Evolutionary conservation across 2,888 invertebrate species (phyloP).

Genomic region (Mechanitis mazaeus): DNA sequence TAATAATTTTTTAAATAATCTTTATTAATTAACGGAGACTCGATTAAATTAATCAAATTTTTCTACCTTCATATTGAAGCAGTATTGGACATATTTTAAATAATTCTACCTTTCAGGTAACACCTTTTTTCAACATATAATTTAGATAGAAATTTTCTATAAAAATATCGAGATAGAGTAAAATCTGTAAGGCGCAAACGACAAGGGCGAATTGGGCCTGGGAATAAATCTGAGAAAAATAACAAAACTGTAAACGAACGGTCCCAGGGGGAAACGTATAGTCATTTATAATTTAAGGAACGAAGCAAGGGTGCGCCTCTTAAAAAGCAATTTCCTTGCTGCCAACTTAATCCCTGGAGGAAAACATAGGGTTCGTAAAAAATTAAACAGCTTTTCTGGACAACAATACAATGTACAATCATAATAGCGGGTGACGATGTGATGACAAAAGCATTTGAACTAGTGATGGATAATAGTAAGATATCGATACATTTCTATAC

Average conservation of each 20-base stretch:
- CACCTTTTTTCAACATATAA: slow-evolving; percentile 12
- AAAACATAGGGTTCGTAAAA: slow-evolving; percentile 34
- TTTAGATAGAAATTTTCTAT: slow-evolving; percentile 18
- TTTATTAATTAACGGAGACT: slow-evolving; percentile 13
- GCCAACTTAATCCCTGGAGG: slow-evolving; percentile 37
- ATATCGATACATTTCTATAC: slow-evolving; percentile 32
- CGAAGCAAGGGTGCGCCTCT: slow-evolving; percentile 31
- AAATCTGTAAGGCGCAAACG: slow-evolving; percentile 23
- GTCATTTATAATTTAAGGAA: slow-evolving; percentile 35
- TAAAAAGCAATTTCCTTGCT: slow-evolving; percentile 36
- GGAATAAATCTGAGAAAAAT: slow-evolving; percentile 27
- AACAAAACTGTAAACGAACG: slow-evolving; percentile 26
- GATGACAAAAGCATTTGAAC: slow-evolving; percentile 24
- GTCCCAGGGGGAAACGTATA: slow-evolving; percentile 28
- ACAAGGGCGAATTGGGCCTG: slow-evolving; percentile 15
- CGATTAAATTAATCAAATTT: slow-evolving; percentile 16
- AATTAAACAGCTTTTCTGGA: slow-evolving; percentile 48
- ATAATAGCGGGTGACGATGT: slow-evolving; percentile 39
- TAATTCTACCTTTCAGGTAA: slow-evolving; percentile 9
- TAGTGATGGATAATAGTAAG: slow-evolving; percentile 37
- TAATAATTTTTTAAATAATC: slow-evolving; percentile 11
- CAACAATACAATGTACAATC: slow-evolving; percentile 48
- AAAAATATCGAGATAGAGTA: slow-evolving; percentile 16
- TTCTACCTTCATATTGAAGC: slow-evolving; percentile 8
- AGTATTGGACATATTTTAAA: slow-evolving; percentile 14